phyloP scores from a whole-genome alignment of 2,797 vertebrate species.

The Crenuchus spilurus region DNA sequence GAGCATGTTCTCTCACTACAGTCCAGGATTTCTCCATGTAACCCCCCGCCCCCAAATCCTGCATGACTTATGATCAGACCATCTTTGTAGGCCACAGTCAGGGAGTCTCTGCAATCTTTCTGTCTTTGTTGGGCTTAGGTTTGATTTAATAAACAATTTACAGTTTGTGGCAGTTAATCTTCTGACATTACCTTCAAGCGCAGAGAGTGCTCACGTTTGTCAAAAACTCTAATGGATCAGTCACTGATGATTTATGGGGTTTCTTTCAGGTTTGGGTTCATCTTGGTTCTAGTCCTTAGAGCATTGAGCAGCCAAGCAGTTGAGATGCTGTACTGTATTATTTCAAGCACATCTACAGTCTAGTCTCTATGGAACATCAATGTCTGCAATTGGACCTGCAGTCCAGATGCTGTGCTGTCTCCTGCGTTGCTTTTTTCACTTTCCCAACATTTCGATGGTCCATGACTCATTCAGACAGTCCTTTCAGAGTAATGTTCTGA shows the following conservation, averaged over 20 bases:
- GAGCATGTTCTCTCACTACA: constrained; percentile 53
- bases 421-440: not conserved
- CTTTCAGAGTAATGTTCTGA: constrained; percentile 17
- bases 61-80: constrained; percentile 47
- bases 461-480: constrained; percentile 55
- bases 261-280: constrained; percentile 5
- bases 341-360: constrained; percentile 14
- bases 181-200: not conserved
- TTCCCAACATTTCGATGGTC: constrained; percentile 43
- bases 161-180: constrained; percentile 41
- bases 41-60: not conserved
- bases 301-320: constrained; percentile 11
- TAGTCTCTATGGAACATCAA: constrained; percentile 26
- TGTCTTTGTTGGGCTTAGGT: constrained; percentile 20
- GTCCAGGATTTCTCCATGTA: constrained; percentile 47
- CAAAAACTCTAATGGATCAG: not conserved
- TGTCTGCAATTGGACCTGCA: constrained; percentile 22
- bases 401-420: constrained; percentile 25
- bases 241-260: constrained; percentile 13
- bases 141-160: constrained; percentile 48
- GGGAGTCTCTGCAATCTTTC: constrained; percentile 35
- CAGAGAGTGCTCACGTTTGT: not conserved
- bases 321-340: not conserved
- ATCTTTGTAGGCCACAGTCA: constrained; percentile 38
- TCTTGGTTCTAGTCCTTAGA: not conserved